These are phyloP conservation scores for Tenrec ecaudatus DNA, from an alignment of 2,113 vertebrate genomes.

Conservation along the genomic window DNA sequence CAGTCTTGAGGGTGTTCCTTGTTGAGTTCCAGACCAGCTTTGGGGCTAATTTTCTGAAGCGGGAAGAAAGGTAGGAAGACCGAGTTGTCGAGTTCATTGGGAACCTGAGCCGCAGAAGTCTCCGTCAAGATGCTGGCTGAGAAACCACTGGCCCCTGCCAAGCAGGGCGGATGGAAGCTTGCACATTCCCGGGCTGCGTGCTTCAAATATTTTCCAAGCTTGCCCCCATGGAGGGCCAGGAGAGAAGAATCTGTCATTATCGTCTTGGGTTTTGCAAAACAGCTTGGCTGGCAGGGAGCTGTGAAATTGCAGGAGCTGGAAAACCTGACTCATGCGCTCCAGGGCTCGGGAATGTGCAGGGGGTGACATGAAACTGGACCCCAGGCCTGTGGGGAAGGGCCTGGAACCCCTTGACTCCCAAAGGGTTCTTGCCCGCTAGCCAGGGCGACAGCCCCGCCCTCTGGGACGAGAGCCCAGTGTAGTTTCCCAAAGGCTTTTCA, in stretches of 20 bases:
- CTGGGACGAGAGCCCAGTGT: neutral
- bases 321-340: constrained; percentile 75
- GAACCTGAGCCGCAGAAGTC: constrained; percentile 73
- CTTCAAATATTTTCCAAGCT: constrained; percentile 79
- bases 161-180: constrained; percentile 62
- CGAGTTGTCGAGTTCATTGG: constrained; percentile 42
- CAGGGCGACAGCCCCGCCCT: neutral
- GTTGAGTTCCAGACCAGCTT: neutral
- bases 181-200: constrained; percentile 78
- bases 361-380: neutral
- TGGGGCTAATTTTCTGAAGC: constrained; percentile 62
- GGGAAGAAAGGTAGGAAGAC: neutral
- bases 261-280: constrained; percentile 45
- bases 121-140: constrained; percentile 78
- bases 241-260: constrained; percentile 72
- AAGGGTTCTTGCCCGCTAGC: neutral
- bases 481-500: neutral
- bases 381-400: neutral
- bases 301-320: constrained; percentile 61
- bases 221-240: constrained; percentile 72
- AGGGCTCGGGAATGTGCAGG: neutral
- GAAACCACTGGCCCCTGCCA: constrained; percentile 62
- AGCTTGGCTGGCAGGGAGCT: constrained; percentile 28
- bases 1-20: neutral
- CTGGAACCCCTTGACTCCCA: neutral